These are phyloP conservation scores for Eumaeus atala DNA, from an alignment of 1,140 invertebrate genomes.

Conservation along the genomic window DNA sequence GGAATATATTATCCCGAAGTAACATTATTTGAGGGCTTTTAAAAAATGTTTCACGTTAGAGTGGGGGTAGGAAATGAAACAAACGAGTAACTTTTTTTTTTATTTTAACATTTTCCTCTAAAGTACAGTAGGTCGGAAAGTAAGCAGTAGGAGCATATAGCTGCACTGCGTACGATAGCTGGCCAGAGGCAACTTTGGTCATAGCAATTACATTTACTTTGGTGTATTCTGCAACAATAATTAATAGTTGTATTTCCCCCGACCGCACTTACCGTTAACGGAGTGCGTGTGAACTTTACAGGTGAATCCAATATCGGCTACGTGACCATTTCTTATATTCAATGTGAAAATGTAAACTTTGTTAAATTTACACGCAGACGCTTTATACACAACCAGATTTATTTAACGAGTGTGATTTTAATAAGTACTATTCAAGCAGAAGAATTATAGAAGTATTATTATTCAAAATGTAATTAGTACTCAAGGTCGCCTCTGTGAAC, in stretches of 20 bases:
- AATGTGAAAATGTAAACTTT: no score
- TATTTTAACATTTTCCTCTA: conserved; percentile 8
- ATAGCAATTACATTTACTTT: neutral
- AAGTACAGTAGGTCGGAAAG: conserved; percentile 6
- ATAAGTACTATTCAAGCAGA: no score
- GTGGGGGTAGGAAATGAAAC: neutral
- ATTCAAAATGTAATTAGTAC: neutral
- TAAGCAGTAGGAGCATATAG: neutral
- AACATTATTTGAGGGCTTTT: no score
- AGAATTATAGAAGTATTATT: no score
- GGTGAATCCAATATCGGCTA: neutral
- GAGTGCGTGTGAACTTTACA: neutral
- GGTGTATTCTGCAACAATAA: no score
- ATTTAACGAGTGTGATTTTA: no score
- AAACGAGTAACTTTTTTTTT: neutral
- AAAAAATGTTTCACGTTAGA: no score
- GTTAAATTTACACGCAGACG: no score
- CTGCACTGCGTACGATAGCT: neutral
- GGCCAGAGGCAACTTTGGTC: neutral
- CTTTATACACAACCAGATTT: no score
- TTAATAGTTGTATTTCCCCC: no score
- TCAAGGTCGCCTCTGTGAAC: conserved; percentile 5
- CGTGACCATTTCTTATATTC: no score
- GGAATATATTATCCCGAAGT: no score
- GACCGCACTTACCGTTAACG: neutral